Base-by-base conservation (phyloP, 2,888 invertebrate species). In the Lasioglossum morio region DNA sequence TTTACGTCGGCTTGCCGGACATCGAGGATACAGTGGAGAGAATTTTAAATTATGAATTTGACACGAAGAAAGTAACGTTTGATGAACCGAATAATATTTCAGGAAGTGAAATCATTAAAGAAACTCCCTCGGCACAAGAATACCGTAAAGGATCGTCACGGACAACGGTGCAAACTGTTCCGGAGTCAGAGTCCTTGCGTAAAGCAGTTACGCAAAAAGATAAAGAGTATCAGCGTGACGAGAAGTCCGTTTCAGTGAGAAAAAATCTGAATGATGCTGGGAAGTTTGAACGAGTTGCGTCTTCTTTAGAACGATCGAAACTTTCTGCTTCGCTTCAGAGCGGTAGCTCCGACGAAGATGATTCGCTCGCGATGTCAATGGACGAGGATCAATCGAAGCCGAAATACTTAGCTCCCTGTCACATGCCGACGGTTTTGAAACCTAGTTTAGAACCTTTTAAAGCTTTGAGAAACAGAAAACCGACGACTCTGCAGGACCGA, bases 371-470 rank as follows among this genome's bases (percentile, higher is more conserved):
- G 81, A 19, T 91, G 86, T 69, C 87, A 80, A 74, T 87, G 82
- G 46, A 73, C 87, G 48, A 89, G 81, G 85, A 88, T 46, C 82
- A 82, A 27, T 73, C 85, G 1, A 88, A 73, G 19, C 92, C 91
- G 1, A 94, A 93, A 83, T 87, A 91, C 57, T 88, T 92, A 19
- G 94, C 93, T 4, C 93, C 95, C 0, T 95, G 94, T 83, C 94
- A 95, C 74, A 91, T 92, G 12, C 94, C 95, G 1, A 87, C 93
- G 5, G 83, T 93, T 74, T 89, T 94, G 37, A 86, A 89, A 16
- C 94, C 92, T 0, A 95, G 92, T 81, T 88, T 95, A 27, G 94
- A 94, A n/a, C 94, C 94, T 2, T 81, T 95, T 1, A 92, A 91
- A 81, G 93, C 94, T 7, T 76, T 95, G 43, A 93, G 85, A 79